Evolutionary conservation across 1,140 invertebrate genomes (phyloP).

Genomic region (Papilio machaon): DNA sequence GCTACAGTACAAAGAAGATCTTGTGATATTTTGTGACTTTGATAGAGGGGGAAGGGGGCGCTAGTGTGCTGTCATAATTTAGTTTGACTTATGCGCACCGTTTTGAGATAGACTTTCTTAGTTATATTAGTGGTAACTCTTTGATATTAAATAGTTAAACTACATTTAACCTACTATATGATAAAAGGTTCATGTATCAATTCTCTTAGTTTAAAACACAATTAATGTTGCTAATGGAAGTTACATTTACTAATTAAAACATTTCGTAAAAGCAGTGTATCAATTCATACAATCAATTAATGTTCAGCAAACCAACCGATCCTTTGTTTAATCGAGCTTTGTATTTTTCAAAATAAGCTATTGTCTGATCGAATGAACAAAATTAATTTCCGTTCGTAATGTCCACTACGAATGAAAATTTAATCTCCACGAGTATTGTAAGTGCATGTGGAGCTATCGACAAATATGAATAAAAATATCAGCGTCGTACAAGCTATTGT

Average conservation of each 20-base stretch:
- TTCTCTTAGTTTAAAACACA: background rate
- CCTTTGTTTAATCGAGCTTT: constrained; percentile 39
- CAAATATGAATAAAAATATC: constrained; percentile 16
- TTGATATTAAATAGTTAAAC: background rate
- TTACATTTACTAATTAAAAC: constrained; percentile 1
- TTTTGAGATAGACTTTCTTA: too few relatives aligned
- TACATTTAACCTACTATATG: background rate
- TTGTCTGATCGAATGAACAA: constrained; percentile 54
- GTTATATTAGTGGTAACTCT: background rate
- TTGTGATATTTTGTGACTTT: too few relatives aligned
- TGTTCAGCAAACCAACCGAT: constrained; percentile 25
- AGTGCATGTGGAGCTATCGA: constrained; percentile 27
- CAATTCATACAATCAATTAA: constrained; percentile 26
- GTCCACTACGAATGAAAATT: constrained; percentile 45
- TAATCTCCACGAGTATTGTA: constrained; percentile 46
- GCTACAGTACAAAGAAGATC: too few relatives aligned
- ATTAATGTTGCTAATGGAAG: background rate
- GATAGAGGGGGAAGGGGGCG: too few relatives aligned
- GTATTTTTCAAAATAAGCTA: constrained; percentile 49
- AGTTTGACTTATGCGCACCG: too few relatives aligned
- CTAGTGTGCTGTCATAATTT: too few relatives aligned
- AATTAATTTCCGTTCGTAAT: constrained; percentile 59
- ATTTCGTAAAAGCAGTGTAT: background rate
- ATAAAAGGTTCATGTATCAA: background rate
- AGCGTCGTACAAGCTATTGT: background rate